Evolutionary conservation across 1,140 invertebrate species (phyloP).

Genomic region (Drosophila asahinai): DNA sequence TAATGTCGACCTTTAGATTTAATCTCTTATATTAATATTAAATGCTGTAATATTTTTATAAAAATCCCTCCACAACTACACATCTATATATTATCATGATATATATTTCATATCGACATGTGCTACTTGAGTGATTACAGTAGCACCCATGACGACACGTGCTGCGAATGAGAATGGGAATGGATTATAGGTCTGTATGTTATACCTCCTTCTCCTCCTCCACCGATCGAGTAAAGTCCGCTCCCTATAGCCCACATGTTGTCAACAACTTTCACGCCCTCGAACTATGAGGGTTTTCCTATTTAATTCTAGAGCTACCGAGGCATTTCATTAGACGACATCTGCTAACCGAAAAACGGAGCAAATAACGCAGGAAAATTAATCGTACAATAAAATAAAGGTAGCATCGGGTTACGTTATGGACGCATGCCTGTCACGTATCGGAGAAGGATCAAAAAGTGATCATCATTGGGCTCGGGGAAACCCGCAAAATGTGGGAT

Average conservation of each 20-base stretch:
- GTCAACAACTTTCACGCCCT: conserved; percentile 71
- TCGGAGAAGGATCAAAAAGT: conserved; percentile 30
- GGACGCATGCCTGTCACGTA: conserved; percentile 78
- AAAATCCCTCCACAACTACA: neutral
- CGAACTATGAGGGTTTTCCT: conserved; percentile 60
- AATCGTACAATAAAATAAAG: conserved; percentile 29
- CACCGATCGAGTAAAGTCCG: conserved; percentile 1
- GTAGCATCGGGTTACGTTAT: conserved; percentile 58
- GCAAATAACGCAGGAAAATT: conserved; percentile 31
- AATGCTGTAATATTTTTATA: neutral
- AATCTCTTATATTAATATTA: no score
- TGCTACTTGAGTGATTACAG: conserved; percentile 20
- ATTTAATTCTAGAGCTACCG: conserved; percentile 47
- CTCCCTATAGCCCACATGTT: conserved; percentile 61
- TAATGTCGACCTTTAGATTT: no score
- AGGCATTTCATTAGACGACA: conserved; percentile 69
- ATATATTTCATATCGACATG: neutral
- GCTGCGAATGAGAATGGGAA: conserved; percentile 28
- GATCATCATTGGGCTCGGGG: conserved; percentile 50
- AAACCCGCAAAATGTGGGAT: conserved; percentile 70
- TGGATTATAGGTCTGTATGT: conserved; percentile 18
- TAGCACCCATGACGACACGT: conserved; percentile 43
- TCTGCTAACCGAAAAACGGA: conserved; percentile 42
- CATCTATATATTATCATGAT: neutral
- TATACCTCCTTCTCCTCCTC: neutral